Percentiles rank a stretch among this genome's conserved stretches.
These are phyloP conservation scores for Ennomos fuscantarius DNA, from an alignment of 2,888 invertebrate genomes.

Conservation along the genomic window DNA sequence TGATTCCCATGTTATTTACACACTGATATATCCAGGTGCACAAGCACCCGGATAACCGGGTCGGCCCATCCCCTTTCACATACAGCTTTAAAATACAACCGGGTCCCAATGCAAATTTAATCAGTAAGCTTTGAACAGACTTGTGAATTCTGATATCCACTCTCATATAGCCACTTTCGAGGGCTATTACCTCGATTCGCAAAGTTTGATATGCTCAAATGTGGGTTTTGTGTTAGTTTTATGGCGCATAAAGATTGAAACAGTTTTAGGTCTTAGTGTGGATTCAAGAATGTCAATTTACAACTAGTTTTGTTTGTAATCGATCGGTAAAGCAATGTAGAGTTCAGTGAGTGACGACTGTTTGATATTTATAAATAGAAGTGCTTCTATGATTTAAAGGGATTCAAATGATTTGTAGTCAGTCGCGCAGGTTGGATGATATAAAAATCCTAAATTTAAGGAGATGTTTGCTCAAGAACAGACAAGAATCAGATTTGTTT, in stretches of 20 bases:
- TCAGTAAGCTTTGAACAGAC: constrained; percentile 46
- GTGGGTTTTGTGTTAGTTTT: constrained; percentile 17
- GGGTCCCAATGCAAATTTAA: constrained; percentile 54
- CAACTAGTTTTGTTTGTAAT: too few relatives aligned
- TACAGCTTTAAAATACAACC: constrained; percentile 50
- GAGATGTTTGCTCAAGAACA: too few relatives aligned
- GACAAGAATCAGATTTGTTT: too few relatives aligned
- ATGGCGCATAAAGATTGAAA: constrained; percentile 12
- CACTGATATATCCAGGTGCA: constrained; percentile 27
- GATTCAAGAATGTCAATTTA: too few relatives aligned
- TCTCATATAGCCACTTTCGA: constrained; percentile 31
- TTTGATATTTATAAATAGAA: too few relatives aligned
- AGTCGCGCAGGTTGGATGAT: too few relatives aligned
- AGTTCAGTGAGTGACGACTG: too few relatives aligned
- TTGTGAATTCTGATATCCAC: constrained; percentile 35
- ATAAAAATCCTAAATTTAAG: too few relatives aligned
- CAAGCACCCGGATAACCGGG: constrained; percentile 42
- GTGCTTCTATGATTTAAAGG: too few relatives aligned
- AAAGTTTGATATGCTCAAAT: constrained; percentile 21
- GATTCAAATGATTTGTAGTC: too few relatives aligned
- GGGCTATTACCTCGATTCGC: constrained; percentile 34
- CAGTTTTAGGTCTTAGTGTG: not conserved
- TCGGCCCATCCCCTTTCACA: constrained; percentile 20
- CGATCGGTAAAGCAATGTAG: too few relatives aligned
- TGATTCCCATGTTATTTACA: constrained; percentile 43